Evolutionary conservation across 2,113 vertebrate genomes (phyloP).

Genomic region (Nyctibius bracteatus): DNA sequence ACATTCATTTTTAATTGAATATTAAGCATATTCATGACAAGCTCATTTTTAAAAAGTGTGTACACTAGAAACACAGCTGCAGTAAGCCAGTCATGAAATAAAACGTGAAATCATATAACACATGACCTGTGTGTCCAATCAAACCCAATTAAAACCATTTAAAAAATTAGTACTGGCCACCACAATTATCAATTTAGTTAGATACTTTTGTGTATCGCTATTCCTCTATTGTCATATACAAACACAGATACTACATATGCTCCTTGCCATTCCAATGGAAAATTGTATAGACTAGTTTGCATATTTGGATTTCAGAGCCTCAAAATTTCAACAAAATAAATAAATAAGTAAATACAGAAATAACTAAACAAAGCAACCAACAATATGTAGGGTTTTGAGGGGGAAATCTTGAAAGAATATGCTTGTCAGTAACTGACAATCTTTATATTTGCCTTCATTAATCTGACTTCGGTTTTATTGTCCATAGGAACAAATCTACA

Average conservation of each 20-base stretch:
- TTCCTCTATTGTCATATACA: neutral
- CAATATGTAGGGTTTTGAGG: neutral
- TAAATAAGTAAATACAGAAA: neutral
- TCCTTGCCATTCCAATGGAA: neutral
- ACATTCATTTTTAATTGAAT: neutral
- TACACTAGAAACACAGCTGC: neutral
- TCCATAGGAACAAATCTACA: neutral
- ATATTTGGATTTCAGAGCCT: neutral
- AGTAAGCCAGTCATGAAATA: neutral
- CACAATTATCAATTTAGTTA: neutral
- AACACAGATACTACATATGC: neutral
- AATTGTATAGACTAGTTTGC: neutral
- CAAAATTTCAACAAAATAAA: neutral
- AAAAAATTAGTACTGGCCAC: neutral
- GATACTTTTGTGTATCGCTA: neutral
- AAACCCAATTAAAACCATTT: neutral
- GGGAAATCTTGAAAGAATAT: neutral
- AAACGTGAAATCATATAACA: neutral
- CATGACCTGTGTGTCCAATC: neutral
- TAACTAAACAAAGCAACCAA: neutral
- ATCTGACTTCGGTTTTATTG: neutral
- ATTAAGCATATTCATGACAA: neutral
- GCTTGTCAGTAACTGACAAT: neutral
- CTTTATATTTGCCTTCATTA: neutral
- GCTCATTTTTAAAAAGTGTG: neutral